These are phyloP conservation scores for Palythoa caribaeorum DNA, from an alignment of 92 coral and sea anemone species.

Conservation along the genomic window DNA sequence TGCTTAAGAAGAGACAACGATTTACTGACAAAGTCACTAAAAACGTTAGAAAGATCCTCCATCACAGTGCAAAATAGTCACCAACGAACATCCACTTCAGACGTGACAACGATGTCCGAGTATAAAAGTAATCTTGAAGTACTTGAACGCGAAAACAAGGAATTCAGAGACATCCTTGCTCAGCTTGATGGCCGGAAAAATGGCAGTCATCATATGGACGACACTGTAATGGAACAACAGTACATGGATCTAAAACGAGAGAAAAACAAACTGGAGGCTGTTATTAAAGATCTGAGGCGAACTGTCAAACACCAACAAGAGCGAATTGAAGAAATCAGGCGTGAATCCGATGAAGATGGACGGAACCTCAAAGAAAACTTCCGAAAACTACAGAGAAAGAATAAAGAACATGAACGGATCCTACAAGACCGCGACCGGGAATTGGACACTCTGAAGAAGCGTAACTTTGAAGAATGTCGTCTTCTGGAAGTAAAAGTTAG, in stretches of 20 bases:
- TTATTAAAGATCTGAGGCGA: conserved; percentile 70
- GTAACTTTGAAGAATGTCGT: conserved; percentile 68
- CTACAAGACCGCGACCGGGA: conserved; percentile 77
- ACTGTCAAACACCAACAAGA: conserved; percentile 77
- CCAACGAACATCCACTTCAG: conserved; percentile 10
- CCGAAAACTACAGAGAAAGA: conserved; percentile 72
- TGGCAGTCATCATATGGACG: conserved; percentile 70
- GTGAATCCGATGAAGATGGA: conserved; percentile 70
- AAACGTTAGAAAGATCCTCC: conserved; percentile 38
- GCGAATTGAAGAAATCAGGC: conserved; percentile 73
- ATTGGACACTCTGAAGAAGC: conserved; percentile 60
- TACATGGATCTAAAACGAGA: conserved; percentile 74
- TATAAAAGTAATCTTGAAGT: conserved; percentile 72
- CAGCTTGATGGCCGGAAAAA: conserved; percentile 70
- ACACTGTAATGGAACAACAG: conserved; percentile 75
- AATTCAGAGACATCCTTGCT: conserved; percentile 82
- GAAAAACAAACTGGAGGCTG: conserved; percentile 66
- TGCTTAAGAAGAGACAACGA: conserved; percentile 79
- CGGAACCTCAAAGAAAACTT: conserved; percentile 71
- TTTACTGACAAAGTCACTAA: conserved; percentile 55
- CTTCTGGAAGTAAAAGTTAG: conserved; percentile 73
- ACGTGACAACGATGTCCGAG: conserved; percentile 56
- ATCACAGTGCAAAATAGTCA: conserved; percentile 4
- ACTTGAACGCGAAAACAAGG: conserved; percentile 82
- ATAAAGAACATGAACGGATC: conserved; percentile 62